Conservation (phyloP, 2,113 vertebrate genomes). For the Oreocharis arfaki region DNA sequence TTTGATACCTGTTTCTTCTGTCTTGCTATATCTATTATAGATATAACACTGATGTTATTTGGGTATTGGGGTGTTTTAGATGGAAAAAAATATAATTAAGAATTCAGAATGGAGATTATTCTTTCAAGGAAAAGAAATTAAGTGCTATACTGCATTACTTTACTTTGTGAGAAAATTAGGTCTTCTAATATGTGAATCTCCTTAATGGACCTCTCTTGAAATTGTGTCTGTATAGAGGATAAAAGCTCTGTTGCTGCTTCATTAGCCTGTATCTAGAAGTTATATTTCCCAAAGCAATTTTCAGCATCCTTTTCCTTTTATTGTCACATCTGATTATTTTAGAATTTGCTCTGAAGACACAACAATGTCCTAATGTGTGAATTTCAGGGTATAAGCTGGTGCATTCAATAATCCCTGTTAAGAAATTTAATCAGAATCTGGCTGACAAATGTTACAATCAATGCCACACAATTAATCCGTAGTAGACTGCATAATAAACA, state of each 20-base stretch:
- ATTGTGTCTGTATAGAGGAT: background rate
- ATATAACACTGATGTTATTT: background rate
- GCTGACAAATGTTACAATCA: background rate
- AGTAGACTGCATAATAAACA: background rate
- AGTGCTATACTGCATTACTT: background rate
- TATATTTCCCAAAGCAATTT: constrained; percentile 23
- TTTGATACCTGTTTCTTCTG: background rate
- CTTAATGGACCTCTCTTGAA: background rate
- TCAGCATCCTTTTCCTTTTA: constrained; percentile 18
- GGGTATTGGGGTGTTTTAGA: background rate
- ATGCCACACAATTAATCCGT: background rate
- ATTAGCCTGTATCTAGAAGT: constrained; percentile 9
- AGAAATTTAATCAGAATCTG: constrained; percentile 4
- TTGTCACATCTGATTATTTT: constrained; percentile 51
- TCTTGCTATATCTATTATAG: background rate
- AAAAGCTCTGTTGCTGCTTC: background rate
- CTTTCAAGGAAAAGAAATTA: background rate
- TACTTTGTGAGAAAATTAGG: background rate
- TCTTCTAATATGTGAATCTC: constrained; percentile 23
- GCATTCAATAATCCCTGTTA: background rate
- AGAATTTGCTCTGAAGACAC: constrained; percentile 31
- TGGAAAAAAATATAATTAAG: background rate
- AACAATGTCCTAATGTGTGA: background rate
- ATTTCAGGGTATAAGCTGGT: background rate
- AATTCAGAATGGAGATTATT: background rate